Conservation (phyloP, 1,140 invertebrate species). For the Caenorhabditis brenneri region DNA sequence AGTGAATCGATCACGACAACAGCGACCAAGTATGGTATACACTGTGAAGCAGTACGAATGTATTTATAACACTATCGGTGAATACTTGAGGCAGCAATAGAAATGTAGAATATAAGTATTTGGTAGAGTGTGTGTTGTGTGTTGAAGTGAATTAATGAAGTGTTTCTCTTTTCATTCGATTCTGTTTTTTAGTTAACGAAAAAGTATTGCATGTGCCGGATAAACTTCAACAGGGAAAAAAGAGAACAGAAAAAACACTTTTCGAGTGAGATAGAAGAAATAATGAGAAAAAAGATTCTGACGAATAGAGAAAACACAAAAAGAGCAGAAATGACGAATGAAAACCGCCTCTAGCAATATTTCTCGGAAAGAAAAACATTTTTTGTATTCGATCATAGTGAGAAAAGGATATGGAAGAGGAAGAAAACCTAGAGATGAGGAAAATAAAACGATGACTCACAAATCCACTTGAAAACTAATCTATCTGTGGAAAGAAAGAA, state of each 20-base stretch:
- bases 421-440: neutral
- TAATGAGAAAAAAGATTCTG: no score
- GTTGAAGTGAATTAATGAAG: neutral
- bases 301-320: no score
- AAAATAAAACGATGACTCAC: neutral
- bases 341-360: no score
- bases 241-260: no score
- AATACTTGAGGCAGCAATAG: slow-evolving; percentile 3
- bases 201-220: no score
- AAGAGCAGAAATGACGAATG: no score
- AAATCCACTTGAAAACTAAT: no score
- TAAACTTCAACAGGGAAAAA: no score
- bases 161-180: neutral
- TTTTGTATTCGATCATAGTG: no score
- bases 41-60: slow-evolving; percentile 45
- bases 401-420: neutral
- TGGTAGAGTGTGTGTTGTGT: neutral
- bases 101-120: neutral
- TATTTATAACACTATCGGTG: slow-evolving; percentile 35
- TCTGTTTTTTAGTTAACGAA: neutral
- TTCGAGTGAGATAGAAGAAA: no score
- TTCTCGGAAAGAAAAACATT: no score
- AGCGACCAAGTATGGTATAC: slow-evolving; percentile 41
- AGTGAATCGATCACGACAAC: slow-evolving; percentile 35
- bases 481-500: no score